These are phyloP conservation scores for Tuberolachnus salignus DNA, from an alignment of 2,888 invertebrate species.

Conservation along the genomic window DNA sequence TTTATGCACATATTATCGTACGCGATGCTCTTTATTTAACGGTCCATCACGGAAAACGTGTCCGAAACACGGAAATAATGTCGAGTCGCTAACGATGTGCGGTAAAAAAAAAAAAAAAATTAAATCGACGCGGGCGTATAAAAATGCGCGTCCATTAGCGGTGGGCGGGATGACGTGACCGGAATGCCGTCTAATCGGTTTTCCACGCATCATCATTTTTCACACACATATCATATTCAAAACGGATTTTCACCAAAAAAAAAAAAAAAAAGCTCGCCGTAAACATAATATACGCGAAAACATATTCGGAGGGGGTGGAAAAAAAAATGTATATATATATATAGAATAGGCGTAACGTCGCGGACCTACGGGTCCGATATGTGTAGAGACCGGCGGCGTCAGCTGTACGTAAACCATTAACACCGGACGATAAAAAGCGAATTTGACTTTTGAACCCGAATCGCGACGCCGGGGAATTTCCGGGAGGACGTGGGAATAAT, in stretches of 20 bases:
- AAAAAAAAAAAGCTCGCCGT: conserved; percentile 24
- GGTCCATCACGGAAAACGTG: background rate
- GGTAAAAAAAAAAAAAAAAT: background rate
- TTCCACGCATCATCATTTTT: conserved; percentile 41
- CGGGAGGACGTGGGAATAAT: background rate
- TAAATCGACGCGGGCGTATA: background rate
- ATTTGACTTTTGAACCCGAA: conserved; percentile 46
- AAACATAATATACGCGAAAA: background rate
- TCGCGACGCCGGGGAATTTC: conserved; percentile 16
- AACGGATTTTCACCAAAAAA: conserved; percentile 43
- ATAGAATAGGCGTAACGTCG: conserved; percentile 12
- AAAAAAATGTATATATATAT: too few species aligned
- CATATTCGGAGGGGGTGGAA: background rate
- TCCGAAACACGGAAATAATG: background rate
- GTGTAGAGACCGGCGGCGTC: background rate
- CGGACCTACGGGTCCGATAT: background rate
- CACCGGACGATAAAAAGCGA: conserved; percentile 43
- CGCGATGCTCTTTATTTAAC: too few species aligned
- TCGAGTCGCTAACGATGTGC: background rate
- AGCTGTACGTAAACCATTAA: conserved; percentile 30
- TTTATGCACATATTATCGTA: too few species aligned
- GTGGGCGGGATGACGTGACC: conserved; percentile 23
- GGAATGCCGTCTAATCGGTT: conserved; percentile 36
- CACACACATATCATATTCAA: conserved; percentile 31
- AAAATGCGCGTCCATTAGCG: conserved; percentile 36